Percentiles rank a stretch among this genome's conserved stretches.
phyloP scores from a whole-genome alignment of 1,140 invertebrate genomes.

The Wiebesia pumilae region DNA sequence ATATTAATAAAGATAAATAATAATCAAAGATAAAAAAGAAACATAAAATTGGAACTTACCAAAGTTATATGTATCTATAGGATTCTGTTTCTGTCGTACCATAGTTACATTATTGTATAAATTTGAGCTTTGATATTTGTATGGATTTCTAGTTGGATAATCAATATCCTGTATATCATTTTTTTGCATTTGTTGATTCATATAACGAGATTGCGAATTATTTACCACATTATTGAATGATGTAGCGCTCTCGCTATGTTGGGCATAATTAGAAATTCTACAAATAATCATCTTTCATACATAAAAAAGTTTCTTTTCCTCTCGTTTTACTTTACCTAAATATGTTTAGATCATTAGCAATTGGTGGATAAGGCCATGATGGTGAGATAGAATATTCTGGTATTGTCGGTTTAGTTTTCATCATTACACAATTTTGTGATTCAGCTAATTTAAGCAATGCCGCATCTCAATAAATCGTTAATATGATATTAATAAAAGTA shows the following conservation, averaged over 20 bases:
- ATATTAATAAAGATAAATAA: neutral
- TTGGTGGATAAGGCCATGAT: neutral
- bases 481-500: neutral
- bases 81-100: neutral
- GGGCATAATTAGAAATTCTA: neutral
- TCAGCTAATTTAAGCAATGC: conserved; percentile 16
- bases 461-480: neutral
- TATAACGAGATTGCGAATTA: neutral
- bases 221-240: neutral
- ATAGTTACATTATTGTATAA: neutral
- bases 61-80: neutral
- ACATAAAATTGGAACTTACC: neutral
- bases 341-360: neutral
- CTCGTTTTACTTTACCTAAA: neutral
- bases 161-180: neutral
- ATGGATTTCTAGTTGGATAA: neutral
- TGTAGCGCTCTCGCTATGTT: neutral
- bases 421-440: neutral
- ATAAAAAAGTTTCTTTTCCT: neutral
- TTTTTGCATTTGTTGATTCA: neutral
- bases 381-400: neutral
- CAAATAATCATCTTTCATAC: neutral
- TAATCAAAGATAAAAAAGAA: neutral
- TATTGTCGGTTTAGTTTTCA: neutral
- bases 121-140: neutral